phyloP scores from a whole-genome alignment of 2,797 vertebrate species.

The Hippopotamyrus pictus region DNA sequence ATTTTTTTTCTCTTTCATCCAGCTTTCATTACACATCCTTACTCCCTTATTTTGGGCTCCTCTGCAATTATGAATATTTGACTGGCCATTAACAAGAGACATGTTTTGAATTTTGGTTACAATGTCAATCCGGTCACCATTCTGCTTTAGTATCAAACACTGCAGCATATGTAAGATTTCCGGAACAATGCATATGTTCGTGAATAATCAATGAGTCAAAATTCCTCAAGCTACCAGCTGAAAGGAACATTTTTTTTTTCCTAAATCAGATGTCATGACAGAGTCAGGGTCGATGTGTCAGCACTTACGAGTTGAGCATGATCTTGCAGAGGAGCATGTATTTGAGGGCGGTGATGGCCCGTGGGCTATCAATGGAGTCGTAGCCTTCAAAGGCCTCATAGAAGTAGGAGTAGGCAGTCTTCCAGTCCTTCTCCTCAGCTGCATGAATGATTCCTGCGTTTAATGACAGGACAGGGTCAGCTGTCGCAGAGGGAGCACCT shows the following conservation, averaged over 20 bases:
- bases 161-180: background rate
- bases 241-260: background rate
- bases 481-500: background rate
- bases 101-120: background rate
- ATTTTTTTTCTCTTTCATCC: background rate
- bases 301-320: slow-evolving; percentile 87
- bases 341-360: slow-evolving; percentile 91
- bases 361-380: slow-evolving; percentile 89
- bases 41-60: background rate
- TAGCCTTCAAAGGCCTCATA: slow-evolving; percentile 97
- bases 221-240: background rate
- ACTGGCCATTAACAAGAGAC: background rate
- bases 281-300: background rate
- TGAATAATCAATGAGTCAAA: background rate
- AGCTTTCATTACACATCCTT: background rate
- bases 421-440: slow-evolving; percentile 98
- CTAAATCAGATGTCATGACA: background rate
- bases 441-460: slow-evolving; percentile 88
- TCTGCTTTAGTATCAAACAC: background rate
- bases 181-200: background rate
- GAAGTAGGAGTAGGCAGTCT: slow-evolving; percentile 97
- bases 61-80: background rate
- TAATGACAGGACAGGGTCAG: background rate
- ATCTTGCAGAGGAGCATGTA: slow-evolving; percentile 99
- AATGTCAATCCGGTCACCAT: background rate